Percentiles rank a stretch among this genome's conserved stretches.
Evolutionary conservation across 2,888 invertebrate species (phyloP).

Genomic region (Petrophora chlorosata): DNA sequence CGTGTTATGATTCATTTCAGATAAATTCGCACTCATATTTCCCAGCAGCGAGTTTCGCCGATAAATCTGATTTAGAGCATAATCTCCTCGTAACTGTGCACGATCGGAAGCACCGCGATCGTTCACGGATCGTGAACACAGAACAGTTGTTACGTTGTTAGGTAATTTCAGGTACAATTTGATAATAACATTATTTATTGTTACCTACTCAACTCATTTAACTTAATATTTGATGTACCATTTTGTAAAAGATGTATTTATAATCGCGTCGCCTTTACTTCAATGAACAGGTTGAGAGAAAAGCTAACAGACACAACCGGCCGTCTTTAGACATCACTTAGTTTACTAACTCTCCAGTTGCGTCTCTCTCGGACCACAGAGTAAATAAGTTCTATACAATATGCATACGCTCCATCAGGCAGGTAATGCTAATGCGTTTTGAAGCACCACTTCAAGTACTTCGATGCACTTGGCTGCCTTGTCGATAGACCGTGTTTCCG

Average conservation of each 20-base stretch:
- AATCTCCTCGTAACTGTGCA: conserved; percentile 30
- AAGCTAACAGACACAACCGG: conserved; percentile 54
- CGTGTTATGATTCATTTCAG: conserved; percentile 9
- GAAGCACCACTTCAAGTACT: conserved; percentile 54
- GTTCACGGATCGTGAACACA: conserved; percentile 39
- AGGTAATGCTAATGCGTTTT: conserved; percentile 66
- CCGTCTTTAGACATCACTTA: conserved; percentile 38
- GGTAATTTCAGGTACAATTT: conserved; percentile 44
- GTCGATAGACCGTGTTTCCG: conserved; percentile 55
- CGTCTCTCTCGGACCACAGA: conserved; percentile 43
- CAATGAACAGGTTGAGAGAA: conserved; percentile 56
- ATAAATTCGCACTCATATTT: conserved; percentile 21
- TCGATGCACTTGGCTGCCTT: conserved; percentile 52
- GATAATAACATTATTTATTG: conserved; percentile 39
- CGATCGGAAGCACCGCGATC: conserved; percentile 42
- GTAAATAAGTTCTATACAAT: conserved; percentile 48
- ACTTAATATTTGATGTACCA: too few relatives aligned
- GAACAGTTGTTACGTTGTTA: conserved; percentile 36
- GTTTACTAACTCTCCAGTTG: conserved; percentile 37
- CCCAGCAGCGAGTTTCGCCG: conserved; percentile 12
- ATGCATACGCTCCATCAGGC: conserved; percentile 57
- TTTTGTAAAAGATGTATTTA: too few relatives aligned
- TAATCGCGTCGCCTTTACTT: conserved; percentile 48
- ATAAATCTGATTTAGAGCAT: conserved; percentile 31
- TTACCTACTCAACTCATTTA: conserved; percentile 19